Evolutionary conservation across 2,888 invertebrate species (phyloP).

Genomic region (Nephrotoma appendiculata): DNA sequence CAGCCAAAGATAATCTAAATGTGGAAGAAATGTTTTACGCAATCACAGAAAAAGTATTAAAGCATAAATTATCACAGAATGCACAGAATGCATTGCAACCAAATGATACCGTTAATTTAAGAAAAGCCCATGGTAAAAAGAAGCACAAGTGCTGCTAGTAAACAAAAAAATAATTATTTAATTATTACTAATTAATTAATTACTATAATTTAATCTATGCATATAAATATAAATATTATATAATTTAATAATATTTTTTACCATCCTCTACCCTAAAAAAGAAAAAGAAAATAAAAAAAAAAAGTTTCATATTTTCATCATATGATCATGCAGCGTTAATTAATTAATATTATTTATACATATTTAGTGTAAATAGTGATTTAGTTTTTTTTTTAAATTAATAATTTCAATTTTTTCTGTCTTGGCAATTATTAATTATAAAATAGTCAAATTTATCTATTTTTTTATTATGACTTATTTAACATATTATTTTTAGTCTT

Average conservation of each 20-base stretch:
- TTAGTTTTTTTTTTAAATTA: not conserved
- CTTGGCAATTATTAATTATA: not conserved
- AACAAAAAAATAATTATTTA: slow-evolving; percentile 7
- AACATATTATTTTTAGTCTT: not conserved
- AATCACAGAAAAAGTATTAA: slow-evolving; percentile 39
- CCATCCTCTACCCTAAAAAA: not conserved
- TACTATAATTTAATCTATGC: not conserved
- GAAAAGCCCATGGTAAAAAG: slow-evolving; percentile 23
- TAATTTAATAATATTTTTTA: slow-evolving; percentile 1
- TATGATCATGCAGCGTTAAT: not conserved
- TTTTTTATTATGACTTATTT: not conserved
- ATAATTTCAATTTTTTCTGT: not conserved
- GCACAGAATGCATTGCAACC: slow-evolving; percentile 28
- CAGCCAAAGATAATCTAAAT: slow-evolving; percentile 97
- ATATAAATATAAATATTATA: not conserved
- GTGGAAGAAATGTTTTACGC: slow-evolving; percentile 90
- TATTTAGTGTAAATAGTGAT: not conserved
- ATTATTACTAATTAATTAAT: not conserved
- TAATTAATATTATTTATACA: not conserved
- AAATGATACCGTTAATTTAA: slow-evolving; percentile 27
- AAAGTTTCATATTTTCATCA: not conserved
- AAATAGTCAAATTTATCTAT: not conserved
- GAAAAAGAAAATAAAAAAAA: not conserved
- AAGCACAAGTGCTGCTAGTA: slow-evolving; percentile 29
- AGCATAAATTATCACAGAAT: slow-evolving; percentile 28